Conservation (phyloP, 2,113 vertebrate species). For the Atherinomorus stipes region DNA sequence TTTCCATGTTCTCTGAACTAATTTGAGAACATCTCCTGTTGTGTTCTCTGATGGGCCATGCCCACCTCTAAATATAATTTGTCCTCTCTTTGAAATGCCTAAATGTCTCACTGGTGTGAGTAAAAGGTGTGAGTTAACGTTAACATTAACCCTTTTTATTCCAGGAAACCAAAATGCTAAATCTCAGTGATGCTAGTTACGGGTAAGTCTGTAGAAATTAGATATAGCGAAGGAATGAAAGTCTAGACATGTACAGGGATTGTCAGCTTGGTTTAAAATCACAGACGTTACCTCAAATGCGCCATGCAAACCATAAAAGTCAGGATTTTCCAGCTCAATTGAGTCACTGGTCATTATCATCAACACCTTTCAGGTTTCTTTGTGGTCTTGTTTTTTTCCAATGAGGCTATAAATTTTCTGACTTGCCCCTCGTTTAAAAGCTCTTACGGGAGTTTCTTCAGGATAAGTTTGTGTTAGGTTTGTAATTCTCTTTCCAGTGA, state of each 20-base stretch:
- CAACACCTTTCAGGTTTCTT: conserved; percentile 4
- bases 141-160: not conserved
- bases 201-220: not conserved
- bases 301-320: conserved; percentile 18
- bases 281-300: not conserved
- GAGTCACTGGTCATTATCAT: conserved; percentile 10
- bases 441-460: conserved; percentile 26
- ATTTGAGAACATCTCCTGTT: too few species aligned
- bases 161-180: not conserved
- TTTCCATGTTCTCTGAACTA: too few species aligned
- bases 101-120: not conserved
- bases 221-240: too few species aligned
- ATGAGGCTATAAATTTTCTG: conserved; percentile 19
- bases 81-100: not conserved
- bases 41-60: not conserved
- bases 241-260: not conserved
- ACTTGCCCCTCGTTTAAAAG: conserved; percentile 16
- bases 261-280: not conserved
- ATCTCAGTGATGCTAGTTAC: not conserved
- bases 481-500: conserved; percentile 40
- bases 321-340: not conserved
- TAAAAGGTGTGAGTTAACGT: too few species aligned
- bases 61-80: not conserved
- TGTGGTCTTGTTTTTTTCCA: conserved; percentile 18
- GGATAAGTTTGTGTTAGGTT: conserved; percentile 15